Conservation (phyloP, 2,888 invertebrate genomes). For the Platycheirus rosarum region DNA sequence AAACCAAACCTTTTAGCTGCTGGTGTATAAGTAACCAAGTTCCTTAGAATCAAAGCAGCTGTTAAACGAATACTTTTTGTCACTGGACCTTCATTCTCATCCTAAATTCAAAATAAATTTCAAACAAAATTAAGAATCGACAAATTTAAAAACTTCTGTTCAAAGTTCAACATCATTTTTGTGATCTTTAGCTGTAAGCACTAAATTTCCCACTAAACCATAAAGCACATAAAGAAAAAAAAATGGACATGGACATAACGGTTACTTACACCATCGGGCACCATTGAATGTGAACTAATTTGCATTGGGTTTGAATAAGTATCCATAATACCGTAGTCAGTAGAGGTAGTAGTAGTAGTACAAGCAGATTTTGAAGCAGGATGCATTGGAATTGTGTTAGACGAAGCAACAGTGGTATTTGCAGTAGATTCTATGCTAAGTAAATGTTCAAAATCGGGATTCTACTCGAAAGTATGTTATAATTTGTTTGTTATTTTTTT, state of each 20-base stretch:
- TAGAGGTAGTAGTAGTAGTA: slow-evolving; percentile 40
- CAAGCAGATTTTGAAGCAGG: slow-evolving; percentile 58
- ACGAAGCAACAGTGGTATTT: slow-evolving; percentile 62
- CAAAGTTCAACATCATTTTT: background rate
- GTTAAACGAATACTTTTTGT: slow-evolving; percentile 99
- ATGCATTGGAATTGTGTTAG: slow-evolving; percentile 68
- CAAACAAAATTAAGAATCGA: background rate
- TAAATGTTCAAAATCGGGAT: slow-evolving; percentile 66
- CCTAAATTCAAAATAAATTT: slow-evolving; percentile 85
- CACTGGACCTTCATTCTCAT: slow-evolving; percentile 99
- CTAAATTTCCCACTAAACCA: slow-evolving; percentile 52
- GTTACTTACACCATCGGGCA: slow-evolving; percentile 70
- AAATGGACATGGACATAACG: slow-evolving; percentile 29
- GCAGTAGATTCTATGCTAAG: slow-evolving; percentile 67
- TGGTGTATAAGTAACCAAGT: slow-evolving; percentile 97
- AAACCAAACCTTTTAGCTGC: slow-evolving; percentile 91
- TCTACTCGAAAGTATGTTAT: slow-evolving; percentile 71
- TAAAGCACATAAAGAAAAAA: slow-evolving; percentile 40
- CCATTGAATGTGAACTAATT: slow-evolving; percentile 55
- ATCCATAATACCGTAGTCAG: slow-evolving; percentile 55
- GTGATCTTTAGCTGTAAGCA: background rate
- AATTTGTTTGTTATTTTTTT: slow-evolving; percentile 37
- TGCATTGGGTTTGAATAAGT: slow-evolving; percentile 53
- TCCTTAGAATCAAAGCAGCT: slow-evolving; percentile 97
- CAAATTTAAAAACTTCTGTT: background rate